Base-by-base conservation (phyloP, 1,140 invertebrate genomes). In the Pinna nobilis region DNA sequence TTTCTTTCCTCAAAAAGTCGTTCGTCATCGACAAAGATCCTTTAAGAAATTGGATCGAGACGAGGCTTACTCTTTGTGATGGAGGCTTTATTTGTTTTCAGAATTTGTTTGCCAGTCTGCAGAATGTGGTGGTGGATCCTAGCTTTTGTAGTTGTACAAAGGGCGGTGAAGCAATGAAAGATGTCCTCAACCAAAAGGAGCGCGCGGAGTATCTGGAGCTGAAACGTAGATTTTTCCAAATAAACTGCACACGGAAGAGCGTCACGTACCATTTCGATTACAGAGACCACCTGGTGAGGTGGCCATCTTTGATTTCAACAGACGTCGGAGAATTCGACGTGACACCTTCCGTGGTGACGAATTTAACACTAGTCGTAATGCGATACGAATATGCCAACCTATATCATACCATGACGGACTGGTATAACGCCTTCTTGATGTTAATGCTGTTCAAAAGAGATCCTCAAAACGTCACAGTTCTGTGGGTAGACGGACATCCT, bases 351-450 rank as follows among this genome's bases (percentile, higher is more conserved):
- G n/a, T 41, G 11, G 23, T 63, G 70, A 30, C 33, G 30, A 53
- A 55, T 44, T 37, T 77, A 20, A 81, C 82, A 9, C 41, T 80
- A 15, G 77, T 75, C 30, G 69, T 81, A 4, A 32, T 68, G 1
- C 50, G 84, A 15, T 82, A 85, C 55, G 82, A 86, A 66, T 86
- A 84, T 75, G 84, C 79, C 57, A 86, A 86, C 74, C 44, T 86
- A 11, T 85, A 81, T 65, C 82, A 85, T 55, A 77, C 81, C 15
- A 80, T 86, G 61, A 82, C 82, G 0, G 84, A 86, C 65, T 82
- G 78, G 39, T 85, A 85, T 73, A 85, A 84, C 66, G 79, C 72
- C 15, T 86, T 80, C 53, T 53, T 86, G 4, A 28, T 84, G n/a
- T 67, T 78, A 23, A 70, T 74, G n/a, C 68, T 84, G 18, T 77